Base-by-base conservation (phyloP, 2,113 vertebrate species). In the Myotis lucifugus region DNA sequence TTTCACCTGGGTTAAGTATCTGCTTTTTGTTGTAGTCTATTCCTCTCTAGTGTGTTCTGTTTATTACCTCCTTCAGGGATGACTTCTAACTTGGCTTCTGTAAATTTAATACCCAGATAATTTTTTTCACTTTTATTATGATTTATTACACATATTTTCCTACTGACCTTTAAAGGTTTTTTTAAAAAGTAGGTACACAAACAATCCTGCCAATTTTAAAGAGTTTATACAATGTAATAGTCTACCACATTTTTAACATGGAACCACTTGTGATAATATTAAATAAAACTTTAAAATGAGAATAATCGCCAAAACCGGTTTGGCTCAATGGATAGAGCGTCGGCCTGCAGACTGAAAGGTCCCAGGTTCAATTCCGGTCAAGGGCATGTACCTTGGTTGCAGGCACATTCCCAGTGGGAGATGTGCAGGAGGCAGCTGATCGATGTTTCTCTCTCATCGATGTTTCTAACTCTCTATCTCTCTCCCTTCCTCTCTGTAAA, bases 241-340 rank as follows among this genome's bases (percentile, higher is more conserved):
- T 76, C 17, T 83, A 76, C 15, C 66, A 84, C 42, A 90, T 85
- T 78, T 88, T 54, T 79, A 84, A 84, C 19, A 76, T 34, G 9
- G 46, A 59, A 73, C 13, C 21, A 77, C 42, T 90, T 92, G 29
- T 17, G 37, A n/a, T 59, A 85, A 56, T 67, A 69, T 42, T 79
- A 76, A 48, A 72, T 6, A 84, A 90, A 84, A 52, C 8, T 37
- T 69, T 74, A 92, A 59, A 94, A 25, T 88, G 76, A 96, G 25
- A 42, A 92, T 27, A 77, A 54, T 77, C 8, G 37, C 37, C 37
- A 3, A 37, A 37, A 37, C 37, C 37, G 37, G 37, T 37, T 37
- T 37, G 37, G 37, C 37, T 37, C 37, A 37, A 3, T 37, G 37
- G 37, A 37, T 37, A 37, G 37, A 37, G 37, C 37, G 37, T 37